These are phyloP conservation scores for Mastigias papua DNA, from an alignment of 30 jellyfish, hydroid and myxozoan genomes.

Conservation along the genomic window DNA sequence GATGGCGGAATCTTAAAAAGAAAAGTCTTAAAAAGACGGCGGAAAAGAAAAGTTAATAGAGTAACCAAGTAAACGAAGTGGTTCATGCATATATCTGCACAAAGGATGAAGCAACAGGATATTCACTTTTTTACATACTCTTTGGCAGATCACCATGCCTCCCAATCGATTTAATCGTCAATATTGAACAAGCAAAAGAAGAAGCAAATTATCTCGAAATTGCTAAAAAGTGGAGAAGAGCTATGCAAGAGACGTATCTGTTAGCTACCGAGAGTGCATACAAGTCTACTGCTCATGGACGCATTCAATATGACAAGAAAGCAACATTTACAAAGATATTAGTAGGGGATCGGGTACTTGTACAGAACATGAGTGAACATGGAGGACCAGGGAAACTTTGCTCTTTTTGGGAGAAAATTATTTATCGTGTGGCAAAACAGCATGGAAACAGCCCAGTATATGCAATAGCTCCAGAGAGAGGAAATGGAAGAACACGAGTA, in stretches of 20 bases:
- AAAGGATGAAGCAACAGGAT: constrained; percentile 60
- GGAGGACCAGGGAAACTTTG: constrained; percentile 37
- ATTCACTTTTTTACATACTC: constrained; percentile 47
- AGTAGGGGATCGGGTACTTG: constrained; percentile 32
- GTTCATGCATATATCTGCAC: constrained; percentile 63
- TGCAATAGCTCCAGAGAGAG: constrained; percentile 27
- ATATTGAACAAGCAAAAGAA: neutral
- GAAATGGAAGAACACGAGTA: constrained; percentile 11
- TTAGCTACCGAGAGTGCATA: constrained; percentile 12
- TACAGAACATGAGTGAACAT: constrained; percentile 20
- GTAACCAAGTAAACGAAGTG: constrained; percentile 28
- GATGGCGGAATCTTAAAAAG: neutral
- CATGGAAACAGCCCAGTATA: constrained; percentile 53
- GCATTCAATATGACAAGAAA: constrained; percentile 13
- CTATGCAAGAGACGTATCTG: constrained; percentile 28
- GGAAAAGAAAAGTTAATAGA: constrained; percentile 28
- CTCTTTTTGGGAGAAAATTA: constrained; percentile 1
- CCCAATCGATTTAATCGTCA: constrained; percentile 10
- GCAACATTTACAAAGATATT: constrained; percentile 10
- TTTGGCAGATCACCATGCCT: constrained; percentile 62
- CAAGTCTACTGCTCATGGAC: constrained; percentile 31
- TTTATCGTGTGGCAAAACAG: constrained; percentile 2
- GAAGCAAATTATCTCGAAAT: neutral
- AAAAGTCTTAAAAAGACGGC: constrained; percentile 1
- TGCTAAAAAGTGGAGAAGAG: constrained; percentile 26